A percentile compares a stretch with the other conserved stretches of the same genome.
Evolutionary conservation across 2,113 vertebrate species (phyloP).

Genomic region (Trinectes maculatus): DNA sequence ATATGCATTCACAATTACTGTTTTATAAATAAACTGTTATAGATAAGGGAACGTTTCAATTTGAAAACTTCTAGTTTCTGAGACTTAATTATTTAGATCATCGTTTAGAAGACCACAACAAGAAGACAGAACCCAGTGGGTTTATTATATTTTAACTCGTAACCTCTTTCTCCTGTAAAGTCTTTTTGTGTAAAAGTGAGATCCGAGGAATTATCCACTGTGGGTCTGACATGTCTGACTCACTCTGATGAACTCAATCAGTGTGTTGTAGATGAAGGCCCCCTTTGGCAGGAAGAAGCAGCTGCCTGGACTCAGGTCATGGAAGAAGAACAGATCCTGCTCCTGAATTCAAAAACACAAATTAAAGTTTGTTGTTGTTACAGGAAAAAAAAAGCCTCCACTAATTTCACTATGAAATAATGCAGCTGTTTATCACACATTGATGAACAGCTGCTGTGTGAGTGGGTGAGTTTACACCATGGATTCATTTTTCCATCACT

Average conservation of each 20-base stretch:
- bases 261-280: constrained; percentile 92
- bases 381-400: constrained; percentile 1
- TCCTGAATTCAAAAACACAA: constrained; percentile 82
- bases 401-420: constrained; percentile 31
- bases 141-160: constrained; percentile 13
- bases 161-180: constrained; percentile 11
- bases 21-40: background rate
- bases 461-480: too few species aligned
- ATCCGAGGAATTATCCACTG: constrained; percentile 22
- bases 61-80: too few species aligned
- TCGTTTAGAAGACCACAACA: too few species aligned
- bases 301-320: constrained; percentile 97
- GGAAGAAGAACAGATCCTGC: constrained; percentile 98
- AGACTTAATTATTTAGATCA: too few species aligned
- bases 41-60: background rate
- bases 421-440: background rate
- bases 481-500: too few species aligned
- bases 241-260: constrained; percentile 94
- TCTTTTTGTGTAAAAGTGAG: too few species aligned
- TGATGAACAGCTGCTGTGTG: too few species aligned
- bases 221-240: constrained; percentile 57
- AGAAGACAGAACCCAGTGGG: too few species aligned
- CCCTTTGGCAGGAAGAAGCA: constrained; percentile 98
- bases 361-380: constrained; percentile 5
- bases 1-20: background rate